A percentile compares a stretch with the other conserved stretches of the same genome.
Evolutionary conservation across 2,888 invertebrate genomes (phyloP).

Genomic region (Lydus trimaculatus): DNA sequence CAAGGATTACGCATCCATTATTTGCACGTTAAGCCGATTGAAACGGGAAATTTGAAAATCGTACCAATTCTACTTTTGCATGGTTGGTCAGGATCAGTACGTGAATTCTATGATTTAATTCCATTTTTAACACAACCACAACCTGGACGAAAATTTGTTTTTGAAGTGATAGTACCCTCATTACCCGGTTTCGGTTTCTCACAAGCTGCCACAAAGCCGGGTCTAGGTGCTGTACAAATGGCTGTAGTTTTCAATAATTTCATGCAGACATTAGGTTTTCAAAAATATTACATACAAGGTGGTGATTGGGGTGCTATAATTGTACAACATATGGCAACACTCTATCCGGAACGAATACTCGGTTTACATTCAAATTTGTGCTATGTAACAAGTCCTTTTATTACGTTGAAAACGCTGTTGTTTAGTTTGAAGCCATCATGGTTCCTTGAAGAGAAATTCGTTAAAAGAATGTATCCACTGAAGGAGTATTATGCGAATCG

Average conservation of each 20-base stretch:
- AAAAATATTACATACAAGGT: slow-evolving; percentile 75
- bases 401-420: slow-evolving; percentile 49
- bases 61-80: slow-evolving; percentile 71
- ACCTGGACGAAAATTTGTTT: slow-evolving; percentile 25
- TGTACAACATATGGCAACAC: slow-evolving; percentile 67
- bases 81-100: slow-evolving; percentile 88
- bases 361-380: slow-evolving; percentile 67
- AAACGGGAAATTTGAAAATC: slow-evolving; percentile 51
- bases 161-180: slow-evolving; percentile 39
- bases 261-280: slow-evolving; percentile 72
- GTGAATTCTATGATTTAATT: slow-evolving; percentile 73
- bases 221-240: slow-evolving; percentile 65
- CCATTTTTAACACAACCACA: slow-evolving; percentile 27
- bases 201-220: slow-evolving; percentile 66
- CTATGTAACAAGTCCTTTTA: slow-evolving; percentile 49
- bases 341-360: slow-evolving; percentile 68
- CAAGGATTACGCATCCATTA: slow-evolving; percentile 76
- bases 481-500: slow-evolving; percentile 32
- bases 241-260: slow-evolving; percentile 69
- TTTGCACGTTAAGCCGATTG: slow-evolving; percentile 63
- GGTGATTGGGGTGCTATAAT: slow-evolving; percentile 84
- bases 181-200: slow-evolving; percentile 50
- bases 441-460: slow-evolving; percentile 63
- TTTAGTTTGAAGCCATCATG: slow-evolving; percentile 63
- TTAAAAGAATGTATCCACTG: slow-evolving; percentile 64